A percentile compares a stretch with the other conserved stretches of the same genome.
phyloP scores from a whole-genome alignment of 2,888 invertebrate genomes.

The Coleophora deauratella region DNA sequence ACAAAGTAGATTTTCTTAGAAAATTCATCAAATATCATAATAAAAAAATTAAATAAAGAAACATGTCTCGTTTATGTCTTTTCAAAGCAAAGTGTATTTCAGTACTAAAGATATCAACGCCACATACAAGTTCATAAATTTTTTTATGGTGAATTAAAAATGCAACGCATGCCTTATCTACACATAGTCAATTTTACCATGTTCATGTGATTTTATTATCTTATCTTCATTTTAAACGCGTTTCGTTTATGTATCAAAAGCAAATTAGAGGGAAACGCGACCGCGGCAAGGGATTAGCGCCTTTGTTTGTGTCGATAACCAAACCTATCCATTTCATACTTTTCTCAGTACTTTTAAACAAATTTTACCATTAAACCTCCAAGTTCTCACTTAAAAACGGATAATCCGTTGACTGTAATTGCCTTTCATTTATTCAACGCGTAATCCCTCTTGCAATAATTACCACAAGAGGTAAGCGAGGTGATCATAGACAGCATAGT shows the following conservation, averaged over 20 bases:
- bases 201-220: too few species aligned
- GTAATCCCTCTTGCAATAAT: slow-evolving; percentile 43
- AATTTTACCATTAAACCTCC: slow-evolving; percentile 11
- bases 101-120: slow-evolving; percentile 29
- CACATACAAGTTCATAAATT: slow-evolving; percentile 7
- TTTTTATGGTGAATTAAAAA: slow-evolving; percentile 1
- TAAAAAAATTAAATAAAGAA: too few species aligned
- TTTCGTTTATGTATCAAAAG: too few species aligned
- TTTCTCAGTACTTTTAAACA: slow-evolving; percentile 8
- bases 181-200: too few species aligned
- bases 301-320: too few species aligned
- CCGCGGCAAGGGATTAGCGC: neutral
- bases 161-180: too few species aligned
- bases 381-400: slow-evolving; percentile 30
- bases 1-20: too few species aligned
- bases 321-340: neutral
- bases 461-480: slow-evolving; percentile 17
- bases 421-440: slow-evolving; percentile 29
- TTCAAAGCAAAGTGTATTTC: too few species aligned
- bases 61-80: too few species aligned
- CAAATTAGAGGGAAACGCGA: too few species aligned
- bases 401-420: slow-evolving; percentile 40
- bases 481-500: slow-evolving; percentile 4
- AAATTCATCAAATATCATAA: too few species aligned
- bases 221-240: too few species aligned